These are phyloP conservation scores for Lacerta bilineata DNA, from an alignment of 2,797 vertebrate genomes.

Conservation along the genomic window DNA sequence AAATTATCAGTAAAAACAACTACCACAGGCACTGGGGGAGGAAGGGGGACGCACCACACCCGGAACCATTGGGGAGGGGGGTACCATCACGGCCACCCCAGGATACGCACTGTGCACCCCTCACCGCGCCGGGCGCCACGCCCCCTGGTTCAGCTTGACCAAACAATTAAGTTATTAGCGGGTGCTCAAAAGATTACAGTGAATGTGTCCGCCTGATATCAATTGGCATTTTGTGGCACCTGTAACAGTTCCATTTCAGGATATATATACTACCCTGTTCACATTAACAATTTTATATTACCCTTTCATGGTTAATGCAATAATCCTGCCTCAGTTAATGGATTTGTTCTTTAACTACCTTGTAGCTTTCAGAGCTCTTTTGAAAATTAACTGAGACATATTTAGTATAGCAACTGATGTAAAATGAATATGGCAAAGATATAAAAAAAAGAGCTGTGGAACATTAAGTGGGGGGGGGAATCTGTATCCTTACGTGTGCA, in stretches of 20 bases:
- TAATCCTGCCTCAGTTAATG: neutral
- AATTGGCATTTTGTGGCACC: too few species aligned
- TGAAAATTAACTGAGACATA: neutral
- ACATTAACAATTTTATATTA: neutral
- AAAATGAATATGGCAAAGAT: neutral
- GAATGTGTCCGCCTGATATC: too few species aligned
- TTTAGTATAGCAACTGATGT: neutral
- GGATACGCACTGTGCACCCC: too few species aligned
- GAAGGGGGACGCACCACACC: too few species aligned
- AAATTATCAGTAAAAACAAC: too few species aligned
- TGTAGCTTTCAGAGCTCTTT: neutral
- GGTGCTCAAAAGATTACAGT: too few species aligned
- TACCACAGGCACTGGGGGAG: too few species aligned
- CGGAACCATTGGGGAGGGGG: too few species aligned
- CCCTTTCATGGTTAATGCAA: neutral
- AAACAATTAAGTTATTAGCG: too few species aligned
- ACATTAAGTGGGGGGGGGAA: neutral
- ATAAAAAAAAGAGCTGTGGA: neutral
- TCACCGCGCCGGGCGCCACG: rapidly evolving
- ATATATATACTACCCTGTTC: neutral
- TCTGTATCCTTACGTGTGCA: neutral
- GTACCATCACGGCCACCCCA: too few species aligned
- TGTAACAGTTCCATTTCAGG: neutral
- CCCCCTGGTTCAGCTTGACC: too few species aligned
- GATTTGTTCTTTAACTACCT: neutral